These are phyloP conservation scores for Eupithecia inturbata DNA, from an alignment of 2,888 invertebrate genomes.

Conservation along the genomic window DNA sequence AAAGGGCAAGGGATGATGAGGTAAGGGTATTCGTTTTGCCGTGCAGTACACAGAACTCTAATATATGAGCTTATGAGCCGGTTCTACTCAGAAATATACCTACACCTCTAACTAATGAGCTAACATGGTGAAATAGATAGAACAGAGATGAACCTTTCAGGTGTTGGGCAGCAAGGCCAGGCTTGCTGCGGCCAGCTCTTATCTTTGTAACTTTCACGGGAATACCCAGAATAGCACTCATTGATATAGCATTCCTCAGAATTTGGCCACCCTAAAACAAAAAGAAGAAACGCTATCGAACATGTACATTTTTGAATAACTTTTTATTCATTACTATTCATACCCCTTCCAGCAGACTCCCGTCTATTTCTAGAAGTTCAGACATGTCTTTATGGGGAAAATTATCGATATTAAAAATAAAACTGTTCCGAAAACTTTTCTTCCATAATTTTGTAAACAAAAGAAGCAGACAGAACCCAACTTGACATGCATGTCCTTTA, in stretches of 20 bases:
- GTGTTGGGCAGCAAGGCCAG: conserved; percentile 93
- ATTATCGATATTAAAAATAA: neutral
- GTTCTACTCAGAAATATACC: neutral
- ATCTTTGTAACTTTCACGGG: conserved; percentile 92
- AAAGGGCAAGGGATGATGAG: no score
- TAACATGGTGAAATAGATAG: neutral
- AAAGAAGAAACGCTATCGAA: conserved; percentile 40
- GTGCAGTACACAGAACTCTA: neutral
- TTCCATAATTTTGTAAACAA: neutral
- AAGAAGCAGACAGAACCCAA: neutral
- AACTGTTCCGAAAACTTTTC: neutral
- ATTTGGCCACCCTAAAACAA: conserved; percentile 94
- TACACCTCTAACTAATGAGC: neutral
- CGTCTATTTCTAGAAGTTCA: conserved; percentile 87
- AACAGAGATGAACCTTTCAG: conserved; percentile 85
- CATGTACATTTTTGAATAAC: neutral
- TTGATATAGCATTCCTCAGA: conserved; percentile 89
- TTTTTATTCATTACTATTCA: conserved; percentile 12
- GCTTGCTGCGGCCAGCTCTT: conserved; percentile 90
- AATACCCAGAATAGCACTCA: conserved; percentile 89
- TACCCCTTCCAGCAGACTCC: conserved; percentile 92
- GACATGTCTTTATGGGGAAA: conserved; percentile 40
- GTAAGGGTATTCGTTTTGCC: neutral
- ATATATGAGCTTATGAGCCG: neutral
- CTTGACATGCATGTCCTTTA: neutral